phyloP scores from a whole-genome alignment of 2,113 vertebrate species.

The Ptyas mucosa region DNA sequence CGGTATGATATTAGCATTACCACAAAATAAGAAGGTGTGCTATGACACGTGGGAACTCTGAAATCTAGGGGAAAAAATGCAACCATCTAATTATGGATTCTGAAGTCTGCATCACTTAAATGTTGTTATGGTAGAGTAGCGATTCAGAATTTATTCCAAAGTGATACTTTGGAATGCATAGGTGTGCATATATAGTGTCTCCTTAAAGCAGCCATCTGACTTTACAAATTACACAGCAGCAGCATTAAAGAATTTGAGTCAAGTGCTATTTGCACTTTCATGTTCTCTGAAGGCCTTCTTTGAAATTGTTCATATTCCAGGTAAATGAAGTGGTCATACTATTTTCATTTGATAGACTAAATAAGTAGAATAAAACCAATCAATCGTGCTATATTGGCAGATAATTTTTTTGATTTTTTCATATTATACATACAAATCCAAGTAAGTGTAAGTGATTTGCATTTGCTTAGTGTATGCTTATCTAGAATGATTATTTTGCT shows the following conservation, averaged over 20 bases:
- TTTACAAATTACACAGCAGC: neutral
- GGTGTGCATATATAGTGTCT: neutral
- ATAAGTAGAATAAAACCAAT: neutral
- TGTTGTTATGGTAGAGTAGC: neutral
- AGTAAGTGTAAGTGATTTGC: neutral
- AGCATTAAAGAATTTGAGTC: neutral
- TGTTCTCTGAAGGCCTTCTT: neutral
- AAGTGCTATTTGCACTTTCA: neutral
- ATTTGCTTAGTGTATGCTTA: neutral
- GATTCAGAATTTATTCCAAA: neutral
- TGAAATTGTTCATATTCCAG: neutral
- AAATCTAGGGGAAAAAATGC: neutral
- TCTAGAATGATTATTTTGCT: constrained; percentile 22
- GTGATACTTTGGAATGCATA: neutral
- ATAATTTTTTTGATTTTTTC: constrained; percentile 23
- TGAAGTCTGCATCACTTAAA: neutral
- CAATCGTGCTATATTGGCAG: neutral
- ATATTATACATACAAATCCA: neutral
- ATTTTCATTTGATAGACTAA: neutral
- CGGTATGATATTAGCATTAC: neutral
- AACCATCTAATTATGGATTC: neutral
- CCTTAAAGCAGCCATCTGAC: neutral
- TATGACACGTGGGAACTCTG: neutral
- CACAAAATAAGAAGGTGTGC: neutral
- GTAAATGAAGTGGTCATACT: neutral